Base-by-base conservation (phyloP, 2,113 vertebrate species). In the Tupaia tana region DNA sequence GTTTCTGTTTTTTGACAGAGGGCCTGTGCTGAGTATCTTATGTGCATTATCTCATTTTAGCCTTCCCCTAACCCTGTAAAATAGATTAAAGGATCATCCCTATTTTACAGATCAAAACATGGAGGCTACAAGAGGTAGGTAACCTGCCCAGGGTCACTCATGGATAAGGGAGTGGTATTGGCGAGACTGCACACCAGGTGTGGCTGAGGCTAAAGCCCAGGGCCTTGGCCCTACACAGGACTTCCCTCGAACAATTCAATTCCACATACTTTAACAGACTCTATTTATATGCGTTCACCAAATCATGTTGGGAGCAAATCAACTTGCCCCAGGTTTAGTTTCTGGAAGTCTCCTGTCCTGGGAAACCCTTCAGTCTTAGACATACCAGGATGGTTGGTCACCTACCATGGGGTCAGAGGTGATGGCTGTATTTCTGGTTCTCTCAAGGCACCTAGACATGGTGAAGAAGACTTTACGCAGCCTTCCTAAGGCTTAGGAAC, bases 261-360 rank as follows among this genome's bases (percentile, higher is more conserved):
- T 1, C 4, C 8, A 3, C 20, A 18, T 25, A n/a, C 20, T 89
- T 61, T 7, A 84, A 20, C 1, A 58, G 61, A 13, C 20, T 19
- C n/a, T 22, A 2, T 3, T 10, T n/a, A 43, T 5, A 11, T 14
- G 19, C 59, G 10, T 70, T 86, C 27, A 54, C 16, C 12, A 43
- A 27, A 31, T 66, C 25, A 14, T 0, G 0, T 27, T 19, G 7
- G 34, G 67, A 16, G 6, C 14, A 2, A 7, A 29, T 19, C 25
- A 14, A 0, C 2, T 4, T 8, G 3, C 25, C 15, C n/a, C 6
- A 6, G 34, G 9, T 27, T 78, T 13, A 74, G 52, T 19, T 19
- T 6, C n/a, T 20, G 4, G 11, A 27, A 59, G 4, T 25, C 24
- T 16, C 31, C 13, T 8, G 1, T 25, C 64, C 75, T 25, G 8